These are phyloP conservation scores for Butorides virescens DNA, from an alignment of 2,113 vertebrate species.

Conservation along the genomic window DNA sequence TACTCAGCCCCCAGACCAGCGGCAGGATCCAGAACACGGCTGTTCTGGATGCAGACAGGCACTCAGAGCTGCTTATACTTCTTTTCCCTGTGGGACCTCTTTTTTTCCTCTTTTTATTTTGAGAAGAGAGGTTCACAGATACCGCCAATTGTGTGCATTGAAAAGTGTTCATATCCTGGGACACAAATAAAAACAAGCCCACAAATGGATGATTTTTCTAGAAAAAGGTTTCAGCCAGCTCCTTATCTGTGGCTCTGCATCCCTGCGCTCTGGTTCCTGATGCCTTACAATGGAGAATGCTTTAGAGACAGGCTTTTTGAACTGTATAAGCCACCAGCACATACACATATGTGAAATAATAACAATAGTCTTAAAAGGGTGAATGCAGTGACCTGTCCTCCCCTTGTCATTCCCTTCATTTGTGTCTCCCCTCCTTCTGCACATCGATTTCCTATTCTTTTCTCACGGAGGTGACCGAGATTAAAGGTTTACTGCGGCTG, in stretches of 20 bases:
- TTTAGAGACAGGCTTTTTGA: neutral
- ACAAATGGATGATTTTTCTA: neutral
- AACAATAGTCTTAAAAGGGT: neutral
- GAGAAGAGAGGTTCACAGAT: neutral
- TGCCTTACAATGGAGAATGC: neutral
- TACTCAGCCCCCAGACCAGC: neutral
- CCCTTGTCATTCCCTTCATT: neutral
- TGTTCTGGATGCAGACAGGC: neutral
- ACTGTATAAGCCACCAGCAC: neutral
- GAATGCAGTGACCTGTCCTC: neutral
- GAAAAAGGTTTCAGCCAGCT: neutral
- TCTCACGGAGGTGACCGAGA: neutral
- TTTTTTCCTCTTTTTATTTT: neutral
- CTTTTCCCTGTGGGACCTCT: neutral
- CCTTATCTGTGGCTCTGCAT: neutral
- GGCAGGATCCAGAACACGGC: neutral
- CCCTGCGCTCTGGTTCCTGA: neutral
- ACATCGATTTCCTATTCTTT: neutral
- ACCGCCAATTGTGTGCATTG: neutral
- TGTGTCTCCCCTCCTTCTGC: neutral
- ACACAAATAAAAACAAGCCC: neutral
- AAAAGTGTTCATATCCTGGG: neutral
- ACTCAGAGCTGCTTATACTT: neutral
- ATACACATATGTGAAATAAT: neutral
- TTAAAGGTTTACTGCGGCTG: slow-evolving; percentile 35